phyloP scores from a whole-genome alignment of 2,113 vertebrate genomes.

The Morone chrysops region DNA sequence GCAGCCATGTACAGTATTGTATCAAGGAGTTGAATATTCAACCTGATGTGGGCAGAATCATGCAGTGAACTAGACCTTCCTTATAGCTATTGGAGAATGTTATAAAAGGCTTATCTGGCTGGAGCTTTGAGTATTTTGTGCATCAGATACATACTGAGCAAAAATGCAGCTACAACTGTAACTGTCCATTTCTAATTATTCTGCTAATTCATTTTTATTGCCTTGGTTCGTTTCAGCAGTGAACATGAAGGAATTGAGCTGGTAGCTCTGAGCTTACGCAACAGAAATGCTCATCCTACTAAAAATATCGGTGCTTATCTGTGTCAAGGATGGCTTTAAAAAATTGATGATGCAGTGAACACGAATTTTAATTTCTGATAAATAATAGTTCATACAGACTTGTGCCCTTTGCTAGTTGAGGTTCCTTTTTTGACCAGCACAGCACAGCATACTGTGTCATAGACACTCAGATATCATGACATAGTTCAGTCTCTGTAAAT shows the following conservation, averaged over 20 bases:
- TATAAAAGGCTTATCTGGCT: constrained; percentile 5
- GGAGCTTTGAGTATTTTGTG: constrained; percentile 2
- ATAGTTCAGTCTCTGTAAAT: not conserved
- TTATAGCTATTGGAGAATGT: constrained; percentile 1
- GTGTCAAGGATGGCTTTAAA: constrained; percentile 45
- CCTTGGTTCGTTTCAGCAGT: not conserved
- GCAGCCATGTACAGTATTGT: not conserved
- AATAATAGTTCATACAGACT: constrained; percentile 1
- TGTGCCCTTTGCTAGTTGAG: not conserved
- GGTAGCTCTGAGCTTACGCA: constrained; percentile 33
- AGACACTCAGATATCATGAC: not conserved
- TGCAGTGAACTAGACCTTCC: constrained; percentile 16
- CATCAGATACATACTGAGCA: constrained; percentile 10
- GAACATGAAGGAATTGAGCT: not conserved
- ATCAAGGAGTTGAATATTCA: constrained; percentile 40
- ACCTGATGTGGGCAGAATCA: constrained; percentile 37
- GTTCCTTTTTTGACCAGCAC: not conserved
- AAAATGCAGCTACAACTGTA: constrained; percentile 5
- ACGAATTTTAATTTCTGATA: constrained; percentile 26
- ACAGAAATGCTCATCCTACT: constrained; percentile 41
- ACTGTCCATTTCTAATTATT: constrained; percentile 3
- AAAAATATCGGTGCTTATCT: constrained; percentile 54
- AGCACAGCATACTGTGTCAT: not conserved
- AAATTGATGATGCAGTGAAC: constrained; percentile 23
- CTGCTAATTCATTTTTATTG: constrained; percentile 4